A percentile compares a stretch with the other conserved stretches of the same genome.
These are phyloP conservation scores for Colaptes auratus DNA, from an alignment of 2,113 vertebrate genomes.

Conservation along the genomic window DNA sequence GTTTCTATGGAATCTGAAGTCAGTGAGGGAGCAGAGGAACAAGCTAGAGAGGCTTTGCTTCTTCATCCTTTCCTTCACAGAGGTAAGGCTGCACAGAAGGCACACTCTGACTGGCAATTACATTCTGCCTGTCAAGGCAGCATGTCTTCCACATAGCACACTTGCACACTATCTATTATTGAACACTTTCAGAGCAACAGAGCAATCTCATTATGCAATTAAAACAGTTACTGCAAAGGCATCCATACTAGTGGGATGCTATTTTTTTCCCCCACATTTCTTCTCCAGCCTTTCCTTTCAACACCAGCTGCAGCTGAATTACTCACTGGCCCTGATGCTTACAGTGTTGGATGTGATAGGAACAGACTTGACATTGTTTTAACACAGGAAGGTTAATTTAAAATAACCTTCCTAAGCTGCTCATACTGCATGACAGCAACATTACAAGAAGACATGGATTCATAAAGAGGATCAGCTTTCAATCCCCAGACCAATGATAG, in stretches of 20 bases:
- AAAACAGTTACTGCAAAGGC: constrained; percentile 1
- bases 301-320: not conserved
- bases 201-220: not conserved
- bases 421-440: constrained; percentile 45
- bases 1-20: not conserved
- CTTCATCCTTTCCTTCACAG: not conserved
- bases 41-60: not conserved
- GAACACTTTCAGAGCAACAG: not conserved
- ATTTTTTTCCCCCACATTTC: not conserved
- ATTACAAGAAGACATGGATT: constrained; percentile 45
- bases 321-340: constrained; percentile 10
- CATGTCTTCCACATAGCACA: not conserved
- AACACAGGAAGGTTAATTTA: constrained; percentile 64
- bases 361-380: constrained; percentile 61
- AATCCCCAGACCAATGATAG: not conserved
- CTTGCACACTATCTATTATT: not conserved
- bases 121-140: not conserved
- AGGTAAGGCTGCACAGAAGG: not conserved
- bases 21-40: not conserved
- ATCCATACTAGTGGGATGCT: not conserved
- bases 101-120: not conserved
- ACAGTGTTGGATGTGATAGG: constrained; percentile 31
- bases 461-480: constrained; percentile 57
- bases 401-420: constrained; percentile 61
- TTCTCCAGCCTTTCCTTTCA: not conserved